These are phyloP conservation scores for Eubasilissa splendida DNA, from an alignment of 2,888 invertebrate genomes.

Conservation along the genomic window DNA sequence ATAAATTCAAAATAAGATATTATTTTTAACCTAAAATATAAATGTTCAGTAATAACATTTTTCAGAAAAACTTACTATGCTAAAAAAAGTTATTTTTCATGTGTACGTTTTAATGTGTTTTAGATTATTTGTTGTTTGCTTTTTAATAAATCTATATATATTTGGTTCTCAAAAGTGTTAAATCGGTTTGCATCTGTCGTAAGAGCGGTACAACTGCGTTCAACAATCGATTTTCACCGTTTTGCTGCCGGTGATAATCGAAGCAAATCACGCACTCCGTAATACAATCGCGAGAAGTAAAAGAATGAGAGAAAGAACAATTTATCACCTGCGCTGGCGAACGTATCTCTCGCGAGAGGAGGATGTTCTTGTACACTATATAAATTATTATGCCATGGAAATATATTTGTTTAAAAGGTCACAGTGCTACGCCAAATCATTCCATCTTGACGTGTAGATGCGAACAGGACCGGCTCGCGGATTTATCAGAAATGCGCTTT, in stretches of 20 bases:
- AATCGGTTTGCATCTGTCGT: too few relatives aligned
- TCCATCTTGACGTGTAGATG: slow-evolving; percentile 29
- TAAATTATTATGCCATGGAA: slow-evolving; percentile 47
- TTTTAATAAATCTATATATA: too few relatives aligned
- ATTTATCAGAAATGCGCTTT: neutral
- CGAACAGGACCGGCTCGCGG: neutral
- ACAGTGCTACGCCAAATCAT: slow-evolving; percentile 39
- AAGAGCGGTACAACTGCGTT: neutral
- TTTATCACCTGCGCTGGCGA: neutral
- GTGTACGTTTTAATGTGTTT: too few relatives aligned
- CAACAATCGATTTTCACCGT: neutral
- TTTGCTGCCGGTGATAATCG: neutral
- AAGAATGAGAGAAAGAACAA: slow-evolving; percentile 12
- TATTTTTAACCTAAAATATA: too few relatives aligned
- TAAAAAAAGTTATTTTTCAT: too few relatives aligned
- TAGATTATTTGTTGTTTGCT: too few relatives aligned
- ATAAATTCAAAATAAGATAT: too few relatives aligned
- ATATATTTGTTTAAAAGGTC: slow-evolving; percentile 53
- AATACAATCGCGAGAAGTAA: neutral
- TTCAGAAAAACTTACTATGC: too few relatives aligned
- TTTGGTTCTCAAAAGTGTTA: too few relatives aligned
- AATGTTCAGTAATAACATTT: too few relatives aligned
- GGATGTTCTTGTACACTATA: slow-evolving; percentile 38
- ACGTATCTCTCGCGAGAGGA: slow-evolving; percentile 3
- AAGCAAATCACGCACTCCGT: neutral